phyloP scores from a whole-genome alignment of 2,113 vertebrate species.

The Lepus timidus region DNA sequence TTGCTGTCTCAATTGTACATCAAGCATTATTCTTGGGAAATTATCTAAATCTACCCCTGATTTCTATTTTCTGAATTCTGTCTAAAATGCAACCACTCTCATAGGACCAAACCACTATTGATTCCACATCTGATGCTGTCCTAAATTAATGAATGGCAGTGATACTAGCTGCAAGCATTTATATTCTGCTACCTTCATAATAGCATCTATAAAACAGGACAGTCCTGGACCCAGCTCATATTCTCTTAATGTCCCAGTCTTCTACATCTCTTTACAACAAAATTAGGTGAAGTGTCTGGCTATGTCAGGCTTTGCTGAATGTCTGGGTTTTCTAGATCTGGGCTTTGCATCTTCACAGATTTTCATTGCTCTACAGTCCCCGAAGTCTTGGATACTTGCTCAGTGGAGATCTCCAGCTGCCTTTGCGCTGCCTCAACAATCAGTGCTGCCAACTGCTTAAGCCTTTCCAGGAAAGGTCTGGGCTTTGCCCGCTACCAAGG shows the following conservation, averaged over 20 bases:
- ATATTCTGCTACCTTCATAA: not conserved
- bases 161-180: not conserved
- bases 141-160: not conserved
- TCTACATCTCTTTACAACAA: not conserved
- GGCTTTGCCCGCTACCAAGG: not conserved
- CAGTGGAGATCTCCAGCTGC: not conserved
- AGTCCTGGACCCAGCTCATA: not conserved
- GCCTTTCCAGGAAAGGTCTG: not conserved
- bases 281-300: not conserved
- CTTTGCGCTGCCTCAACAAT: not conserved
- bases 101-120: not conserved
- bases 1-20: not conserved
- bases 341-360: not conserved
- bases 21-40: not conserved
- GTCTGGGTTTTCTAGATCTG: not conserved
- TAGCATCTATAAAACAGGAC: not conserved
- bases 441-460: not conserved
- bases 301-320: not conserved
- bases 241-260: not conserved
- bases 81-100: not conserved
- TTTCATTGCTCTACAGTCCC: not conserved
- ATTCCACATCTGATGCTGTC: not conserved
- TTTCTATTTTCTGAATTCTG: not conserved
- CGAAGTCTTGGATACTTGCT: not conserved
- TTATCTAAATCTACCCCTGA: not conserved